Conservation (phyloP, 2,797 vertebrate genomes). For the Rousettus madagascariensis region DNA sequence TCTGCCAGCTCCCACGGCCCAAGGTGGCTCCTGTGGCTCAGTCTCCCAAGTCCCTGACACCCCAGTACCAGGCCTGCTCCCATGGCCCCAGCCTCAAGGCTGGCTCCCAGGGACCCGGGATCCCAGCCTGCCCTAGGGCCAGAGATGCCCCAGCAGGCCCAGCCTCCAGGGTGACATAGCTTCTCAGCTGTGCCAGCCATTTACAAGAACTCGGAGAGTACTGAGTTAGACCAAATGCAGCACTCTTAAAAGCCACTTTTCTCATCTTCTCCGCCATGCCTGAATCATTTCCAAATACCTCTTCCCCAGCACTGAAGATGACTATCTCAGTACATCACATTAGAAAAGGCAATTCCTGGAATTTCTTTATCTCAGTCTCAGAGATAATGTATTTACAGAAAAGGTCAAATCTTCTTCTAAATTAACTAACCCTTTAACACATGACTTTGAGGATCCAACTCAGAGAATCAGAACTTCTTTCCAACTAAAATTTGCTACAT, state of each 20-base stretch:
- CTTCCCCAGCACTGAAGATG: neutral
- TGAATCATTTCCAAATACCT: neutral
- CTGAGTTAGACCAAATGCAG: neutral
- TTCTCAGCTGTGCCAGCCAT: neutral
- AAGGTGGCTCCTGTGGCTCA: too few species aligned
- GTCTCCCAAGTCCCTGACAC: neutral
- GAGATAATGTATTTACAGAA: neutral
- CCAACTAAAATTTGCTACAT: neutral
- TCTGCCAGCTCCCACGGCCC: neutral
- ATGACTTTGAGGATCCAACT: neutral
- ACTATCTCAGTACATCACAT: neutral
- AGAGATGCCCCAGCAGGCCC: neutral
- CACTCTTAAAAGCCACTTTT: neutral
- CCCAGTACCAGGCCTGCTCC: neutral
- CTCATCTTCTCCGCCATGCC: neutral
- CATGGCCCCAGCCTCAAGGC: neutral
- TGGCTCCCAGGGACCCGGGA: neutral
- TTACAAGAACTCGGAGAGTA: neutral
- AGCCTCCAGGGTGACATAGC: neutral
- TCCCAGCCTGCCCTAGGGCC: neutral
- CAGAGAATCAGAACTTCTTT: neutral
- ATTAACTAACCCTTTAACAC: neutral
- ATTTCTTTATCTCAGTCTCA: neutral
- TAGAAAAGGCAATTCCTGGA: neutral
- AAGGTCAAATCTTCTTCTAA: slow-evolving; percentile 21